Evolutionary conservation across 2,797 vertebrate genomes (phyloP), one percentile per base, ranked within the genome.

Genomic region (Fundulus diaphanus): DNA sequence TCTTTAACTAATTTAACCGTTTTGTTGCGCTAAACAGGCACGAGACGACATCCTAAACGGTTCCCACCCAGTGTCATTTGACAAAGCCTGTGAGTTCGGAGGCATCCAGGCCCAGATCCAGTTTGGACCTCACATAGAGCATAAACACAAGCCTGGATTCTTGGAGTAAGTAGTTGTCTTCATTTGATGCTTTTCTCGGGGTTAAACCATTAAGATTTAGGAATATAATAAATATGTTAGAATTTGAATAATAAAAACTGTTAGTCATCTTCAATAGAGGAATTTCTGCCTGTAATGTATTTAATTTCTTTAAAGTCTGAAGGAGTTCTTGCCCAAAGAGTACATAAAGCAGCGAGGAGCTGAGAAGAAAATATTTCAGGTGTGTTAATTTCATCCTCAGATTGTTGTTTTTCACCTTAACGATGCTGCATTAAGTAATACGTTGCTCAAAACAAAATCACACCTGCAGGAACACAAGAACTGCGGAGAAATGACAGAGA

Each of bases 21-120:
- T 33, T 70, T 13, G n/a, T 73, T 71, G 73, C 40, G 87, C 68
- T 83, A 89, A n/a, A 46, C 85, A 99, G 98, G 97, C 98, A 74
- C 96, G 98, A 69, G 98, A 99, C 84, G 98, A 99, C 88, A 99
- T 99, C 91, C 92, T 99, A 16, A 99, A 99, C 0, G 98, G 98
- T 33, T 99, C 98, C 74, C 98, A 99, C 83, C 98, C 98, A 0
- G 98, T 99, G 4, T 99, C 98, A 46, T 99, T 99, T 48, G 98
- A 99, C 86, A 99, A 99, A 89, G 98, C 97, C 20, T 97, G 98
- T 1, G 97, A 99, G 91, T 99, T 99, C 42, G 97, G 95, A 82
- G 98, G 97, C 68, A 99, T 99, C 87, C 98, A 99, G 95, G 97
- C 97, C 51, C 98, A 99, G 93, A 99, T 99, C 94, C 98, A 99